phyloP scores from a whole-genome alignment of 2,797 vertebrate genomes.

The Poeciliopsis gracilis region DNA sequence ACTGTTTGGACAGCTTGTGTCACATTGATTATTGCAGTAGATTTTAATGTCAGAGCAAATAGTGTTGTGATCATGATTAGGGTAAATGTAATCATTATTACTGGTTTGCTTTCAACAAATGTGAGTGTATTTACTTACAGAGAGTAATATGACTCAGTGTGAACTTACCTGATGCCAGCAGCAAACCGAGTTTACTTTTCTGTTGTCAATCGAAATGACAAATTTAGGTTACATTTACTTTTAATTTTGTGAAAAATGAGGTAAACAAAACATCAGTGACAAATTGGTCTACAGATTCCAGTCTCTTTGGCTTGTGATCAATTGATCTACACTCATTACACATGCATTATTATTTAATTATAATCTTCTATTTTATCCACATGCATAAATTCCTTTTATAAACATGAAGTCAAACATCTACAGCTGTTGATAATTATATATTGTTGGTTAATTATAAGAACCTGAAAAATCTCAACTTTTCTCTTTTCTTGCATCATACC shows the following conservation, averaged over 20 bases:
- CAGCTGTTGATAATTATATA: background rate
- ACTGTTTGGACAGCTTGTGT: background rate
- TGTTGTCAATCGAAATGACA: background rate
- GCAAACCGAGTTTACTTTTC: background rate
- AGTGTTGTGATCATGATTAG: background rate
- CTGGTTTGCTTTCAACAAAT: background rate
- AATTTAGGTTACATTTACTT: background rate
- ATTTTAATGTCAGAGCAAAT: background rate
- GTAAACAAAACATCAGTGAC: background rate
- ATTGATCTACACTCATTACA: background rate
- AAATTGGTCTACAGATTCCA: background rate
- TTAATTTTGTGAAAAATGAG: background rate
- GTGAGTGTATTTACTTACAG: background rate
- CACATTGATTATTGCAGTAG: background rate
- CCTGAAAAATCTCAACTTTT: too few species aligned
- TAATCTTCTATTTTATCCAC: background rate
- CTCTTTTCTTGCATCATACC: too few species aligned
- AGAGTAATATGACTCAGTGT: background rate
- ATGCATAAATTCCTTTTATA: background rate
- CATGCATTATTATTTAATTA: background rate
- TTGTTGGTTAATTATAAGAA: background rate
- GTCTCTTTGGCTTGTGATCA: background rate
- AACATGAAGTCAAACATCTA: background rate
- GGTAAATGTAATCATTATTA: background rate
- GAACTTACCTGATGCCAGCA: background rate